phyloP scores from a whole-genome alignment of 2,888 invertebrate species.

The Oscheius sp. region DNA sequence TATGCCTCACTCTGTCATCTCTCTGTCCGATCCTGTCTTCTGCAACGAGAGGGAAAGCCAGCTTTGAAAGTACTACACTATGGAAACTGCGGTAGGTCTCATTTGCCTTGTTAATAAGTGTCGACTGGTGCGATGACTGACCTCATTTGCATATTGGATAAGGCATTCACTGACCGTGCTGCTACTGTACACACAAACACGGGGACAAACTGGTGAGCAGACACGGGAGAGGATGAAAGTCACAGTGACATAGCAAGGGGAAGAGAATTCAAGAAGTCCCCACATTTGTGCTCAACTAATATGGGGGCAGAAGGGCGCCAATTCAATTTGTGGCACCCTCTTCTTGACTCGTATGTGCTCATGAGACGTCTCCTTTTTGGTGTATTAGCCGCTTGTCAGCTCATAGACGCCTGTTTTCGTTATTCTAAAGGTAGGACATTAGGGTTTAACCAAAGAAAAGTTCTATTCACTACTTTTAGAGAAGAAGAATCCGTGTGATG shows the following conservation, averaged over 20 bases:
- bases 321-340: conserved; percentile 30
- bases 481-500: conserved; percentile 64
- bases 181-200: conserved; percentile 35
- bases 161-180: conserved; percentile 36
- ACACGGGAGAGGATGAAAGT: conserved; percentile 3
- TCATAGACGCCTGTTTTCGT: conserved; percentile 7
- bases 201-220: background rate
- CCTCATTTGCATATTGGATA: conserved; percentile 36
- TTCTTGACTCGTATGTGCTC: conserved; percentile 19
- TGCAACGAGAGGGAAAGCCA: conserved; percentile 42
- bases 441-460: background rate
- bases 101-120: conserved; percentile 34
- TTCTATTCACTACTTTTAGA: conserved; percentile 39
- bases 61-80: conserved; percentile 43
- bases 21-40: conserved; percentile 51
- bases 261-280: background rate
- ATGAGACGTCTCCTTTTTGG: background rate
- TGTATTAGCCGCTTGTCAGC: background rate
- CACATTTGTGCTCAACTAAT: too few species aligned
- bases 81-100: conserved; percentile 57
- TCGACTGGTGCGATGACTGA: conserved; percentile 25
- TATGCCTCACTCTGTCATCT: conserved; percentile 59
- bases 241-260: background rate
- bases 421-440: conserved; percentile 14
- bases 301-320: conserved; percentile 29